Percentiles rank a stretch among this genome's conserved stretches.
Evolutionary conservation across 2,888 invertebrate genomes (phyloP).

Genomic region (Oegoconia quadripuncta): DNA sequence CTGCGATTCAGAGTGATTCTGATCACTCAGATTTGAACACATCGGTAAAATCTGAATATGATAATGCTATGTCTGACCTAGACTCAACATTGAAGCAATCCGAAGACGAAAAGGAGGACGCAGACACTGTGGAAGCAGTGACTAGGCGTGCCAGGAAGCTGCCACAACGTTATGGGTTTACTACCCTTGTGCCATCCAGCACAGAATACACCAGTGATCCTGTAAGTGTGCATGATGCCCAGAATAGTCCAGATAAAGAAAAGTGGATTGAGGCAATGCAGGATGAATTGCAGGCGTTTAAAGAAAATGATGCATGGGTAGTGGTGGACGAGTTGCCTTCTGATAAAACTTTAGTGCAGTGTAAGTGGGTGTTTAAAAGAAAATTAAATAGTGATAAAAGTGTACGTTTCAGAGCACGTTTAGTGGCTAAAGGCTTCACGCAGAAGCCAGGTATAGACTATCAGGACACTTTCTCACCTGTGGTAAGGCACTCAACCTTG

Average conservation of each 20-base stretch:
- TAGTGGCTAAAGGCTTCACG: conserved; percentile 8
- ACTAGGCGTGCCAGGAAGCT: no score
- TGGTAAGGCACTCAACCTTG: conserved; percentile 8
- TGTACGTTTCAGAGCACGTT: conserved; percentile 5
- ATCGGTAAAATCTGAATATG: no score
- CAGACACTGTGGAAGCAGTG: background rate
- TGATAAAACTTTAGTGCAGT: background rate
- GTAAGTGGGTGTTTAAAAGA: conserved; percentile 2
- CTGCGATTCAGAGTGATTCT: no score
- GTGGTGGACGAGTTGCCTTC: background rate
- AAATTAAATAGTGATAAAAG: background rate
- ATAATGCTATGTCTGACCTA: no score
- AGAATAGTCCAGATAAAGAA: background rate
- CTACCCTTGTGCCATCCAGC: no score
- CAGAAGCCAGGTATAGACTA: conserved; percentile 7
- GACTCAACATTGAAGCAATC: no score
- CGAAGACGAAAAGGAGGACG: background rate
- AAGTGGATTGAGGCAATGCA: background rate
- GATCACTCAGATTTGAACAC: no score
- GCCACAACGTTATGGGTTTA: no score
- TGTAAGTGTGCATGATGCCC: background rate
- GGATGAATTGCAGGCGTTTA: background rate
- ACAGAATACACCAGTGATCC: no score
- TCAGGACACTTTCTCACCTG: conserved; percentile 11
- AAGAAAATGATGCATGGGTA: background rate